These are phyloP conservation scores for Enteromius treurensis DNA, from an alignment of 2,797 vertebrate genomes.

Conservation along the genomic window DNA sequence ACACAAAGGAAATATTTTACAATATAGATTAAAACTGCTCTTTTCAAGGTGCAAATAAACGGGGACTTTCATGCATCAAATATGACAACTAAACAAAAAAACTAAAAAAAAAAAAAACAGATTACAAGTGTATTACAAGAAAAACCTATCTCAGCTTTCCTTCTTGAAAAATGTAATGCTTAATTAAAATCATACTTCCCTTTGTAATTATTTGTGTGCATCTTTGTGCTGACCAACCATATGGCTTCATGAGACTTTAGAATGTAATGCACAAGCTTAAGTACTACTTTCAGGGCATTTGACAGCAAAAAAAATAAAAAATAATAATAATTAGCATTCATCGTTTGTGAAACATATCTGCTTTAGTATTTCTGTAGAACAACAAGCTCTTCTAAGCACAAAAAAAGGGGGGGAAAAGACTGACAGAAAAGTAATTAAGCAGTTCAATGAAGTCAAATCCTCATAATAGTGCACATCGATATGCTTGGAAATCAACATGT, in stretches of 20 bases:
- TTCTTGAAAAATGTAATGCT: background rate
- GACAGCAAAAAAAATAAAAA: background rate
- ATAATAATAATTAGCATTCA: background rate
- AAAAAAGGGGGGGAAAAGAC: background rate
- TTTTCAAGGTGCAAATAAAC: background rate
- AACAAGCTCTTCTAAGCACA: background rate
- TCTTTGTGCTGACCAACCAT: background rate
- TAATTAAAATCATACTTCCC: background rate
- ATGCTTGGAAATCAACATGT: slow-evolving; percentile 35
- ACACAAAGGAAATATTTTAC: background rate
- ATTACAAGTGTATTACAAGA: background rate
- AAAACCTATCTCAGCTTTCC: background rate
- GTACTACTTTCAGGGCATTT: background rate
- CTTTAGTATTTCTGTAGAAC: background rate
- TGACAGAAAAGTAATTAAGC: background rate
- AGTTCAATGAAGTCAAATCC: background rate
- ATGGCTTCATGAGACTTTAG: background rate
- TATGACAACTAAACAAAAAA: background rate
- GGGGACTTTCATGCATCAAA: background rate
- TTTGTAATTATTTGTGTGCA: background rate
- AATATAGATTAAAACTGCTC: background rate
- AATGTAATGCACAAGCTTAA: background rate
- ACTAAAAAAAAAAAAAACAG: background rate
- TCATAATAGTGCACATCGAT: slow-evolving; percentile 8
- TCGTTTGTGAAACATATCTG: slow-evolving; percentile 22